Base-by-base conservation (phyloP, 1,140 invertebrate genomes). In the Procambarus clarkii region DNA sequence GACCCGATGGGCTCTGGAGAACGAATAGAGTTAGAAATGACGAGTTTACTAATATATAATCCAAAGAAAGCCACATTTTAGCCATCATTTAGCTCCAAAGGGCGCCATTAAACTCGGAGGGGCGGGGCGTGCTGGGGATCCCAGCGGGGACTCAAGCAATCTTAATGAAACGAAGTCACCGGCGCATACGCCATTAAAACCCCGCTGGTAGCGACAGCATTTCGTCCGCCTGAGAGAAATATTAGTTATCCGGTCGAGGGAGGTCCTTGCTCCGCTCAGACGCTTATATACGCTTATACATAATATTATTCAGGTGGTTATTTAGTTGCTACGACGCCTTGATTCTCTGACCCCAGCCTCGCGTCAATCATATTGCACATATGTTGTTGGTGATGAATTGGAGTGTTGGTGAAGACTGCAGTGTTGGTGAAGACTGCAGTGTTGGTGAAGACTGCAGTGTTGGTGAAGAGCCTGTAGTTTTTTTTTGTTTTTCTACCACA, bases 121-220 rank as follows among this genome's bases (percentile, higher is more conserved):
- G 50, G 50, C 21, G 34, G 80, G 34, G 54, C 11, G 1, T 64
- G 50, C 24, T 15, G 24, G 3, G 54, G 13, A 13, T 34, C 81
- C 13, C 81, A 45, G 81, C 58, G 34, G 81, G 81, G n/a, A 69
- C 81, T 69, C 54, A 69, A 21, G 81, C 69, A 83, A 64, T 83
- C 81, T 83, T 69, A 83, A 69, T 83, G 58, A 69, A 83, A 69
- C 69, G 81, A 83, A 83, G 81, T 83, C 60, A 45, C 80, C 44
- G 50, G 50, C 60, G 34, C 58, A 34, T n/a, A 64, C 44, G 34
- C 45, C 81, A 83, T 83, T 83, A 69, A 64, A 69, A 46, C 18
- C 58, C 81, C 13, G 81, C 81, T 83, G 81, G 81, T 45, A 64
- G 18, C 21, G 81, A 46, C 81, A 45, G 81, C 60, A 64, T 83